phyloP scores from a whole-genome alignment of 2,113 vertebrate genomes.

The Neodon shergylaensis region DNA sequence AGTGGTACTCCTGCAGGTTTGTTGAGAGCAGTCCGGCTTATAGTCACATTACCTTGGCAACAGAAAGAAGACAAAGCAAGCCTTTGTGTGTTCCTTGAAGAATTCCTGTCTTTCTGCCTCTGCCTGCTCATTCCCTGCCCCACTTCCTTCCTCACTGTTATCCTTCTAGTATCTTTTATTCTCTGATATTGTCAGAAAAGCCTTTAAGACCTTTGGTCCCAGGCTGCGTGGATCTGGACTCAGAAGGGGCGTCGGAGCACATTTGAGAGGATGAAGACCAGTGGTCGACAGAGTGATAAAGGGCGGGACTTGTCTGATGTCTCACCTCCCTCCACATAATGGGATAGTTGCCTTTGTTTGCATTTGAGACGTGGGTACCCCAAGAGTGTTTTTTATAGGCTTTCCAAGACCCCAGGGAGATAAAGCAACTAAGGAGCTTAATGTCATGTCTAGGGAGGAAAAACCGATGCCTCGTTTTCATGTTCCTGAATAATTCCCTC shows the following conservation, averaged over 20 bases:
- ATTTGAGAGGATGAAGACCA: fast-evolving
- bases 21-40: neutral
- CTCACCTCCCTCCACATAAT: neutral
- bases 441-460: neutral
- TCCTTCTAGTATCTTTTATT: neutral
- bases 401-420: neutral
- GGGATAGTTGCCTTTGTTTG: neutral
- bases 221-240: neutral
- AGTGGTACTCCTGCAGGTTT: neutral
- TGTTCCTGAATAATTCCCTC: neutral
- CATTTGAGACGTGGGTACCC: neutral
- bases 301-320: neutral
- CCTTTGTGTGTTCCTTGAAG: neutral
- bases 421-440: neutral
- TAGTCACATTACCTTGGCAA: fast-evolving
- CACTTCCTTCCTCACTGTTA: neutral
- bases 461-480: neutral
- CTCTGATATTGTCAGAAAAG: neutral
- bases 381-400: neutral
- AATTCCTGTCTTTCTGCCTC: neutral
- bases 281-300: fast-evolving
- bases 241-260: fast-evolving
- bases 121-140: neutral
- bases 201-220: neutral
- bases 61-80: neutral